Evolutionary conservation across 2,797 vertebrate species (phyloP), one percentile per base, ranked within the genome.

Genomic region (Syncerus caffer): DNA sequence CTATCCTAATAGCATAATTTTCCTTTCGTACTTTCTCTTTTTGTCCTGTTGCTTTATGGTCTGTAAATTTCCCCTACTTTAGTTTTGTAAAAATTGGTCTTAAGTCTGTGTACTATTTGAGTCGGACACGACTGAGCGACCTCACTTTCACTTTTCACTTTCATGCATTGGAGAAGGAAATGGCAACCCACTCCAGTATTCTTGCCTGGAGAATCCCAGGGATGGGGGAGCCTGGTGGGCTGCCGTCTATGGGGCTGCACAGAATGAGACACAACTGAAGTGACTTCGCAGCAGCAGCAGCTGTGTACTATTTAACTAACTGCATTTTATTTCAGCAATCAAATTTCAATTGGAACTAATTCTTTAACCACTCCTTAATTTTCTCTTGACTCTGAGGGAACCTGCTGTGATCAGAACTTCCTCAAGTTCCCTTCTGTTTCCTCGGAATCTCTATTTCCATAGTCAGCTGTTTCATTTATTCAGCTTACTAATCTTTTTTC

Each of bases 331-430:
- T 83, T 95, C 15, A 85, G 76, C 51, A 93, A 90, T 88, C 51
- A 90, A 76, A 64, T 85, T 95, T 94, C 78, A 85, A 29, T 29
- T 13, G 86, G 64, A 91, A 82, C 67, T 79, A 93, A 90, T 64
- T 93, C 21, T 58, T 96, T 89, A 71, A 94, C 92, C 58, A 90
- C 58, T 90, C 38, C 15, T 76, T 96, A 93, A 80, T 90, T 93
- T 57, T 89, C 57, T 85, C 42, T 78, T 51, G 83, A 90, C 78
- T 96, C 62, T 80, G 89, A 95, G 27, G 38, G 51, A 50, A 74
- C 11, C 16, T 38, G 67, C 29, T 79, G 1, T 83, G 55, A 85
- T 87, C 21, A 84, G n/a, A 95, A 89, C 80, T 85, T 94, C 79
- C 50, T 82, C 9, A 84, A 57, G 34, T 78, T 79, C 51, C 60